Evolutionary conservation across 2,888 invertebrate species (phyloP), one percentile per base, ranked within the genome.

Genomic region (Onthophagus sagittarius): DNA sequence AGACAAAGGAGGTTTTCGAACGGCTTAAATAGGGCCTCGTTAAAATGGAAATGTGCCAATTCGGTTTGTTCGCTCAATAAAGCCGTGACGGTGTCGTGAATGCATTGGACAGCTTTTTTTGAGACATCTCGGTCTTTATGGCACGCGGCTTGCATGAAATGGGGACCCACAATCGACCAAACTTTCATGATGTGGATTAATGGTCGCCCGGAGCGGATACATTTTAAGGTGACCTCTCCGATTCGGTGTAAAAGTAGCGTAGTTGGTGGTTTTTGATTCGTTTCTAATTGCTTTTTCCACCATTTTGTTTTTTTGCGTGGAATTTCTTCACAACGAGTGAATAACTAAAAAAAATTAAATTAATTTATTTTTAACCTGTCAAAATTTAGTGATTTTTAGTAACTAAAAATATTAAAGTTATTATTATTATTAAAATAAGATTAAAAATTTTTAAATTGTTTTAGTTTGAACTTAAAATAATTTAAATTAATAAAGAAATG

Each of bases 91-190:
- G 95, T 93, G 81, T 97, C 97, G 82, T 97, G 97, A 75, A 98
- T 93, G 80, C 95, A 95, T 78, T 94, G 92, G 33, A 98, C 95
- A 0, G 97, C 96, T 80, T 95, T 92, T 83, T 96, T 97, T 0
- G 96, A 95, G 73, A 97, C 94, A 73, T 91, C 90, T 31, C 93
- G 90, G 82, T 97, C 97, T 79, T 93, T 93, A 85, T 97, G 96
- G 79, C 97, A 96, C 0, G 97, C 95, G 15, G 97, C 96, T 90
- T 98, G 96, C 91, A 97, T 96, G 72, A 98, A 92, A 85, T 98
- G 97, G 0, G 96, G 94, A 0, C 96, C 95, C 0, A 96, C 93
- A 0, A 96, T 93, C 9, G 94, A 94, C 98, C 98, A 98, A 15
- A 94, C 91, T 78, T 94, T 92, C 91, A 98, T 94, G 71, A 96